Evolutionary conservation across 2,113 vertebrate species (phyloP), one percentile per base, ranked within the genome.

Genomic region (Elaphurus davidianus): DNA sequence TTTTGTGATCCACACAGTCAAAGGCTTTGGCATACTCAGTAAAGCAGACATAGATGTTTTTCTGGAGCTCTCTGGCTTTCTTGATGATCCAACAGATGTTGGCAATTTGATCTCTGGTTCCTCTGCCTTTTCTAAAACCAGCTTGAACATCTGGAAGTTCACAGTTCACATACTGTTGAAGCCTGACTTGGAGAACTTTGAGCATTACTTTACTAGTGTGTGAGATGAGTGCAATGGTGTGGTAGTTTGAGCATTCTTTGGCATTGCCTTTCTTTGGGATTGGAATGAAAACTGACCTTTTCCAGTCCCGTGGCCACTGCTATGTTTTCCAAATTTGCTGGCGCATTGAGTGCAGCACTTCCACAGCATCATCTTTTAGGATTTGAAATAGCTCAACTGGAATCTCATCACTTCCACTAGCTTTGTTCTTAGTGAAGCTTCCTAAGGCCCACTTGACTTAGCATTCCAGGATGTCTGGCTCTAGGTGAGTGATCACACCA

Each of bases 51-150:
- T 6, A 6, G 2, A 12, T 40, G 19, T 71, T 36, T 36, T 40
- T 71, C 67, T 36, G 67, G 19, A 71, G 36, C 10, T 71, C n/a
- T 71, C n/a, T 71, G 36, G 19, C n/a, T 71, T 71, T 23, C 36
- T 71, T 0, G 2, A 11, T 71, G 19, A 71, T 40, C n/a, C 67
- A 71, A 3, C 0, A 1, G 67, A 71, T 40, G 4, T 40, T 0
- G 0, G n/a, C 4, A 36, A 36, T 21, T 71, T 71, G 9, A 71
- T 71, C 17, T 71, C 64, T 71, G 64, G 64, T 71, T 71, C 17
- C 17, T 71, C 64, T 71, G 64, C 64, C 17, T 71, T 71, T 36
- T 71, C n/a, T 36, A 10, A 71, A 71, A 6, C 2, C 17, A 36
- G 64, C 64, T 71, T 71, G n/a, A 71, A 36, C n/a, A 36, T 71